phyloP scores from a whole-genome alignment of 2,888 invertebrate genomes.

The Aporophyla nigra region DNA sequence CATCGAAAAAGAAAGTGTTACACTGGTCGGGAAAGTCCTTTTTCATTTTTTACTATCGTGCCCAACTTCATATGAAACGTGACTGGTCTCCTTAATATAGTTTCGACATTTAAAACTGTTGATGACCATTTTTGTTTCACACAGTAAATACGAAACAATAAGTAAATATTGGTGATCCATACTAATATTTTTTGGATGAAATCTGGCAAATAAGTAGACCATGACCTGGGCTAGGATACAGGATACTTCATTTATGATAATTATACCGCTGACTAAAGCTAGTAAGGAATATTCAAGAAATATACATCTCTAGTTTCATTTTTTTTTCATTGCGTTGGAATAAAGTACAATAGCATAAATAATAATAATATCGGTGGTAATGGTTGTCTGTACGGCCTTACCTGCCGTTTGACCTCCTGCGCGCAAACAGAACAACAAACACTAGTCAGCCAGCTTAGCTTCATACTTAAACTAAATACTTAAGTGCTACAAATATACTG shows the following conservation, averaged over 20 bases:
- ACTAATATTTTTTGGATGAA: neutral
- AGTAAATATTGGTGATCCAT: neutral
- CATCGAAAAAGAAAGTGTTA: too few relatives aligned
- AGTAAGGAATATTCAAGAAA: conserved; percentile 3
- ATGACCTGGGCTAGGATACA: neutral
- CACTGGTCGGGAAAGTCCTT: too few relatives aligned
- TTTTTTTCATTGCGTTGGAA: conserved; percentile 20
- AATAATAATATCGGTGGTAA: conserved; percentile 63
- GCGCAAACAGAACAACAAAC: conserved; percentile 87
- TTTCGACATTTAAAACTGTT: neutral
- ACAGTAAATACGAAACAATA: neutral
- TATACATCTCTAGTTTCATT: conserved; percentile 55
- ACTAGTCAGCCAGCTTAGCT: conserved; percentile 72
- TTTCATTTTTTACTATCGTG: too few relatives aligned
- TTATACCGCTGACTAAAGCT: too few relatives aligned
- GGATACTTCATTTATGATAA: too few relatives aligned
- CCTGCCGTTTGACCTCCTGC: conserved; percentile 89
- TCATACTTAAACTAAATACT: conserved; percentile 42
- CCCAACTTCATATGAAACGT: too few relatives aligned
- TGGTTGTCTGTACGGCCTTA: conserved; percentile 79
- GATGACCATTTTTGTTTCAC: neutral
- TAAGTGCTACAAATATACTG: neutral
- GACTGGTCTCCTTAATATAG: too few relatives aligned
- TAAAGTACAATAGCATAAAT: conserved; percentile 57
- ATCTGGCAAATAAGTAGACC: neutral